Evolutionary conservation across 2,888 invertebrate species (phyloP), one percentile per base, ranked within the genome.

Genomic region (Isotomurus palustris): DNA sequence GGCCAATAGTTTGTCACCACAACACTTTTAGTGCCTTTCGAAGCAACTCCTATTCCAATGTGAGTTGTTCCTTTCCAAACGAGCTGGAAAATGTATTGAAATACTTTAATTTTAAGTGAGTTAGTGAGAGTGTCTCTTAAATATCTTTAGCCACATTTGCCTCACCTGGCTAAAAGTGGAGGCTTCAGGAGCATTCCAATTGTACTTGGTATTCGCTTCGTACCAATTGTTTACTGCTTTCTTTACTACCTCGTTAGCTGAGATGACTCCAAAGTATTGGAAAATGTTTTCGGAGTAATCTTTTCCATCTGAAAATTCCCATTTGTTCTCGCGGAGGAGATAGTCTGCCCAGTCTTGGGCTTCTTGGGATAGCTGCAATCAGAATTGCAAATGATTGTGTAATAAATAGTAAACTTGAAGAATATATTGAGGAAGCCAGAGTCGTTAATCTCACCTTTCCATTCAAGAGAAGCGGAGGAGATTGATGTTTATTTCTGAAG

Each of bases 291-390:
- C 61, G 0, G 64, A 64, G 27, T 64, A 64, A 28, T 64, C 64
- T 53, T 64, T 61, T 8, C 61, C 61, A 27, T 56, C 56, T 12
- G 64, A 58, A 54, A 64, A 64, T 59, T 64, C 64, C 64, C 64
- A 64, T 45, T 64, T 64, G 43, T 64, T 64, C 41, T 64, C 64
- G 5, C 56, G 49, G 5, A 64, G 55, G 17, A 64, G 52, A 43
- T 64, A 59, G 17, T 64, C 64, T 5, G 64, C 64, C 64, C 64
- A 64, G 12, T 53, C 54, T 55, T 64, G 64, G 14, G 64, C 64
- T 41, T 64, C 64, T 49, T 61, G 53, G 8, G 59, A 53, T n/a
- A 64, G 27, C 64, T 64, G 21, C n/a, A 21, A 17, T 27, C n/a
- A 14, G 21, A 41, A 38, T 43, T 28, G 27, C 21, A 40, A 48